phyloP scores from a whole-genome alignment of 1,140 invertebrate species.

The Drosophila pectinifera region DNA sequence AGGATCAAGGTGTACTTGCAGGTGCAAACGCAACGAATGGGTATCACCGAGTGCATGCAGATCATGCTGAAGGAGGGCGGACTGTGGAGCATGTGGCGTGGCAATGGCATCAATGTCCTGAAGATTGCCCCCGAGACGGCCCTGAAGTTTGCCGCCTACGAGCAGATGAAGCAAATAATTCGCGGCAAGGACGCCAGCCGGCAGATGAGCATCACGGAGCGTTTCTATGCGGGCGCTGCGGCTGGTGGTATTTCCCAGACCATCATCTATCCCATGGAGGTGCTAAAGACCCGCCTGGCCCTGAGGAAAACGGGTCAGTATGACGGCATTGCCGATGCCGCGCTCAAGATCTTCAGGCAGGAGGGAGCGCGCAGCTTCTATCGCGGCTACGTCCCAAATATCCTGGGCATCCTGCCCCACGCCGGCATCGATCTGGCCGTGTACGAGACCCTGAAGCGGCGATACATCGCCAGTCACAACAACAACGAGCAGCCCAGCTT shows the following conservation, averaged over 20 bases:
- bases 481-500: slow-evolving; percentile 91
- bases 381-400: slow-evolving; percentile 97
- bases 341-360: slow-evolving; percentile 92
- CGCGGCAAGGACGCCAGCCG: slow-evolving; percentile 88
- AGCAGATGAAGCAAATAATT: slow-evolving; percentile 95
- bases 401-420: slow-evolving; percentile 99
- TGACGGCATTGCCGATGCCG: slow-evolving; percentile 94
- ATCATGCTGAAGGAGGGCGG: slow-evolving; percentile 97
- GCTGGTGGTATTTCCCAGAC: slow-evolving; percentile 99
- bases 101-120: slow-evolving; percentile 99
- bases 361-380: slow-evolving; percentile 97
- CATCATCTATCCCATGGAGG: slow-evolving; percentile 98
- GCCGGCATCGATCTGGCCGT: slow-evolving; percentile 99
- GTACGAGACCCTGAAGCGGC: slow-evolving; percentile 97
- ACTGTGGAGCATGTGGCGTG: slow-evolving; percentile 95
- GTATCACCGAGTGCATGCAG: slow-evolving; percentile 90
- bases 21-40: slow-evolving; percentile 90
- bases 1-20: slow-evolving; percentile 99
- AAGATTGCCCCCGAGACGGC: slow-evolving; percentile 99
- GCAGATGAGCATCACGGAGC: slow-evolving; percentile 94
- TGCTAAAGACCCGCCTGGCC: slow-evolving; percentile 98
- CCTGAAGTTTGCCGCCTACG: slow-evolving; percentile 98
- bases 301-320: slow-evolving; percentile 98
- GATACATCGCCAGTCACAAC: slow-evolving; percentile 90
- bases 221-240: slow-evolving; percentile 96